Evolutionary conservation across 2,797 vertebrate genomes (phyloP).

Genomic region (Macrochelys suwanniensis): DNA sequence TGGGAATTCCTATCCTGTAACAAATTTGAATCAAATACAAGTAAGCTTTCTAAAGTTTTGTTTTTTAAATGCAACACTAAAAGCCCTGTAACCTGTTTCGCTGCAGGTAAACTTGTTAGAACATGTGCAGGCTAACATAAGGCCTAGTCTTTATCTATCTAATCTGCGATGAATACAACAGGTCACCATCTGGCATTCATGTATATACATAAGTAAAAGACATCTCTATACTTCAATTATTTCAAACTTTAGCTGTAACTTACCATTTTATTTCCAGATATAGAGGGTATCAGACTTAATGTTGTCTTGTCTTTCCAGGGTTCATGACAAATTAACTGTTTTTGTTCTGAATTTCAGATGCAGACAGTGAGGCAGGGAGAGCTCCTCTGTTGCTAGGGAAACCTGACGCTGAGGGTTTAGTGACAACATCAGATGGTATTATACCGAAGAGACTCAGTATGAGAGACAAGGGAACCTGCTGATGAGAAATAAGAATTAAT

Average conservation of each 20-base stretch:
- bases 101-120: constrained; percentile 57
- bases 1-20: not conserved
- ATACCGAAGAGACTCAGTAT: constrained; percentile 41
- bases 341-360: constrained; percentile 43
- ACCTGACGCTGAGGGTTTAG: constrained; percentile 75
- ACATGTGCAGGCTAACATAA: constrained; percentile 63
- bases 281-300: constrained; percentile 43
- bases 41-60: not conserved
- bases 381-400: constrained; percentile 78
- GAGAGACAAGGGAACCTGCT: constrained; percentile 20
- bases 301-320: constrained; percentile 10
- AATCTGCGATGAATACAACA: constrained; percentile 78
- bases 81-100: constrained; percentile 41
- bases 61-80: constrained; percentile 20
- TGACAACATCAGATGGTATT: constrained; percentile 63
- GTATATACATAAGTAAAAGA: constrained; percentile 58
- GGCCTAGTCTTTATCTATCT: constrained; percentile 81
- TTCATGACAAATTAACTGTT: constrained; percentile 41
- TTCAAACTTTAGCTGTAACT: constrained; percentile 68
- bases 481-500: constrained; percentile 35
- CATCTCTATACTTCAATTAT: constrained; percentile 63
- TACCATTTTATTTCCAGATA: constrained; percentile 58
- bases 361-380: constrained; percentile 38
- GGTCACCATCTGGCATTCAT: constrained; percentile 79
- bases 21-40: constrained; percentile 22